Evolutionary conservation across 2,888 invertebrate genomes (phyloP).

Genomic region (Bellardia bayeri): DNA sequence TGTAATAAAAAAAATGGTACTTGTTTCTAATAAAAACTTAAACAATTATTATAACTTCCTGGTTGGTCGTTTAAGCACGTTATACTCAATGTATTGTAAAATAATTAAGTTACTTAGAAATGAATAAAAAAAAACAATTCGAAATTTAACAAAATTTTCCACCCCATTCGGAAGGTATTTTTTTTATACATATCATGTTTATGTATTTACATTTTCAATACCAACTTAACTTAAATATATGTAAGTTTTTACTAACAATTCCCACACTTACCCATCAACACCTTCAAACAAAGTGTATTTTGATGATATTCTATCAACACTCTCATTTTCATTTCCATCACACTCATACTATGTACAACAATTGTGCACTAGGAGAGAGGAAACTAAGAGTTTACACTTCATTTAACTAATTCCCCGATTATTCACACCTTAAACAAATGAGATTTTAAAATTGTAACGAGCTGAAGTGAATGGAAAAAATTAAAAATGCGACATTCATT

Average conservation of each 20-base stretch:
- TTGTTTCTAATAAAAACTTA: not conserved
- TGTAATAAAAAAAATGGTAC: not conserved
- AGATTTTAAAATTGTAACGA: conserved; percentile 69
- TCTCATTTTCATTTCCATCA: conserved; percentile 37
- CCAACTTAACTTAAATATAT: conserved; percentile 8
- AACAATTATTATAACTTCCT: not conserved
- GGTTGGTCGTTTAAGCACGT: no score
- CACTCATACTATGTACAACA: conserved; percentile 3
- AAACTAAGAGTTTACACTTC: conserved; percentile 77
- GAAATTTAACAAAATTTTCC: no score
- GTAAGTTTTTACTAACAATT: conserved; percentile 3
- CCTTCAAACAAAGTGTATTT: conserved; percentile 51
- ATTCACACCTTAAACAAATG: conserved; percentile 79
- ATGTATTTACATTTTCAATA: not conserved
- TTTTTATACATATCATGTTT: no score
- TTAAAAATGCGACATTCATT: conserved; percentile 61
- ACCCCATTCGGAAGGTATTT: no score
- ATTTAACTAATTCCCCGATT: conserved; percentile 81
- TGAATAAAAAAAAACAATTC: no score
- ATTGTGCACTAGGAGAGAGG: conserved; percentile 11
- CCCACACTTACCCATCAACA: conserved; percentile 67
- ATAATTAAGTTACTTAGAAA: no score
- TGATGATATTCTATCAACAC: conserved; percentile 63
- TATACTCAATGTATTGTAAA: no score
- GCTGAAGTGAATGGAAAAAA: conserved; percentile 39